phyloP scores from a whole-genome alignment of 2,888 invertebrate genomes.

The Agrochola lota region DNA sequence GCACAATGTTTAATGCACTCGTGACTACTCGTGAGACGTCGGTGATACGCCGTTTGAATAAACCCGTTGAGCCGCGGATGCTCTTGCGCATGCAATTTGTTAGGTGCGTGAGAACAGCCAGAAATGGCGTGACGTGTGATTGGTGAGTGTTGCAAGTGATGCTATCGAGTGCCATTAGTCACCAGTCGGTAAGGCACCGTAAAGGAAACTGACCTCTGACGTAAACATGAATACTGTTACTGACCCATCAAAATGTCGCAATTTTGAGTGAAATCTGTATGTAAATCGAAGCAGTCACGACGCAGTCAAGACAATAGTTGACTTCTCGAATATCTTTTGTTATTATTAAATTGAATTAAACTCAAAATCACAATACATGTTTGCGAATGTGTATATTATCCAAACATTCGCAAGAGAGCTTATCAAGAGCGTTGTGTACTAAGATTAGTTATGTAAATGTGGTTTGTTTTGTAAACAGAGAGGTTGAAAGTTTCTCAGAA shows the following conservation, averaged over 20 bases:
- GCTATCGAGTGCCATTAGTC: slow-evolving; percentile 57
- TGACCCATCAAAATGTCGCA: slow-evolving; percentile 16
- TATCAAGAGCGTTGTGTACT: slow-evolving; percentile 35
- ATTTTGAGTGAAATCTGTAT: slow-evolving; percentile 4
- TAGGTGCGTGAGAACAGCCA: slow-evolving; percentile 63
- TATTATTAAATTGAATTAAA: slow-evolving; percentile 27
- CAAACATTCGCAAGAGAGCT: slow-evolving; percentile 44
- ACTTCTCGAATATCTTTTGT: slow-evolving; percentile 27
- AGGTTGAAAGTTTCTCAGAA: slow-evolving; percentile 50
- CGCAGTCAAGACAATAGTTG: neutral
- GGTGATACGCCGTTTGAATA: slow-evolving; percentile 63
- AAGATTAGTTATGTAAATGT: slow-evolving; percentile 53
- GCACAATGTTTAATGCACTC: slow-evolving; percentile 64
- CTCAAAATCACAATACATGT: slow-evolving; percentile 44
- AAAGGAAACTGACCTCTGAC: slow-evolving; percentile 53
- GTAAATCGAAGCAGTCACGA: neutral
- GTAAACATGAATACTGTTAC: slow-evolving; percentile 22
- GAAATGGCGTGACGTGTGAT: slow-evolving; percentile 51
- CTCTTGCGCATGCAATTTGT: slow-evolving; percentile 61
- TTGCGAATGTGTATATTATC: slow-evolving; percentile 49
- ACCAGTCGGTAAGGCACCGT: slow-evolving; percentile 43
- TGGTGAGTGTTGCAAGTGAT: slow-evolving; percentile 48
- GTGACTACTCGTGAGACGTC: slow-evolving; percentile 56
- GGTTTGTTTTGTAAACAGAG: slow-evolving; percentile 50
- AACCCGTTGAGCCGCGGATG: slow-evolving; percentile 56